A percentile compares a stretch with the other conserved stretches of the same genome.
Conservation (phyloP, 2,888 invertebrate genomes). For the Yponomeuta evonymella region DNA sequence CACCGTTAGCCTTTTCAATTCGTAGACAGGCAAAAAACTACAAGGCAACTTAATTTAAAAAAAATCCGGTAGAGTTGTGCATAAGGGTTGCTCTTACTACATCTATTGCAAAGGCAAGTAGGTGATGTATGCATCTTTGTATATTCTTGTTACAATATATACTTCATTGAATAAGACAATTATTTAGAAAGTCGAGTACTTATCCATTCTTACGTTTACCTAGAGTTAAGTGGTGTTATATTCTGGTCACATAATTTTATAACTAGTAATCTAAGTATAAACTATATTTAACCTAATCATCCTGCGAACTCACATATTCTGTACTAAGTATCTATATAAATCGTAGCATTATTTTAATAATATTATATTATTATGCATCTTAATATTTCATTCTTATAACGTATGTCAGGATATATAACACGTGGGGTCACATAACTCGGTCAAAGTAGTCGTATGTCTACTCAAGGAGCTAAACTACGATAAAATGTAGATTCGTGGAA, state of each 20-base stretch:
- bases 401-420: conserved; percentile 21
- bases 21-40: conserved; percentile 31
- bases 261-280: conserved; percentile 32
- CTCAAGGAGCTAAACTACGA: conserved; percentile 50
- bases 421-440: conserved; percentile 50
- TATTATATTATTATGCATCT: conserved; percentile 60
- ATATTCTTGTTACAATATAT: conserved; percentile 28
- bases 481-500: conserved; percentile 46
- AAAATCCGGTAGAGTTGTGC: conserved; percentile 48
- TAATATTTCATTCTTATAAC: conserved; percentile 40
- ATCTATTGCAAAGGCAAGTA: conserved; percentile 68
- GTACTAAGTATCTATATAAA: conserved; percentile 35
- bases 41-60: conserved; percentile 60
- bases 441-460: conserved; percentile 50
- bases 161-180: conserved; percentile 31
- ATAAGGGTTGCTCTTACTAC: conserved; percentile 55
- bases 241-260: conserved; percentile 46
- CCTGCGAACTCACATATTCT: conserved; percentile 45
- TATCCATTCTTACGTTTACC: conserved; percentile 40
- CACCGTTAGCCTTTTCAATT: neutral
- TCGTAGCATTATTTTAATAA: conserved; percentile 55
- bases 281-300: conserved; percentile 37
- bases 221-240: conserved; percentile 63
- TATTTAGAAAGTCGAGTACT: conserved; percentile 43
- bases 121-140: conserved; percentile 54